Evolutionary conservation across 2,113 vertebrate species (phyloP), one percentile per base, ranked within the genome.

Genomic region (Muntiacus muntjak): DNA sequence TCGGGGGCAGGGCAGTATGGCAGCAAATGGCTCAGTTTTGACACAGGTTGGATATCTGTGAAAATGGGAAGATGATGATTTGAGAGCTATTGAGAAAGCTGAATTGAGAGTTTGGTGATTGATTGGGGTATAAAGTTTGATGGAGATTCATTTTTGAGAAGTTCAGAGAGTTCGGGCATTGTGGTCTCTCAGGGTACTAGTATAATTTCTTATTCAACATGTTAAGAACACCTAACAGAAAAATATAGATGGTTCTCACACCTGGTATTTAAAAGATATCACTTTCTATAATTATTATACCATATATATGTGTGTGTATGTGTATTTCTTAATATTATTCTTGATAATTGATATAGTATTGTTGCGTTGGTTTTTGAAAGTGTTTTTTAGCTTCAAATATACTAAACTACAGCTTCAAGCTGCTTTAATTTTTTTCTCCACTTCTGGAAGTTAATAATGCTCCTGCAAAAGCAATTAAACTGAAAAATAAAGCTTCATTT

Each of bases 401-500:
- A 97, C 94, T 92, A 60, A 97, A 96, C 76, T 92, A 96, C 62
- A 96, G 95, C 88, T 94, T 97, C 89, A 97, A 97, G 94, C 96
- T 71, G 88, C 94, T 97, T 97, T 96, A 21, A 54, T 78, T 94
- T 95, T 94, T 82, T 28, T 55, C 86, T 94, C 74, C 96, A 95
- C 93, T 98, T 98, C 89, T 97, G 94, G 96, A 98, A 98, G 97
- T 98, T 98, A 98, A 98, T 98, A 98, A 98, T 97, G 94, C 95
- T 98, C 97, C 98, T 98, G 96, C 94, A 98, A 98, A 98, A 98
- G 98, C 98, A 99, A 99, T 99, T 98, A 98, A 98, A 97, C 98
- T 97, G 83, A 98, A 98, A 98, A 98, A 98, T 98, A 98, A 98
- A 98, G 97, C 98, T 98, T 98, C 98, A 97, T 98, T 98, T 98